A percentile compares a stretch with the other conserved stretches of the same genome.
phyloP scores from a whole-genome alignment of 2,113 vertebrate species.

The Paradoxurus hermaphroditus region DNA sequence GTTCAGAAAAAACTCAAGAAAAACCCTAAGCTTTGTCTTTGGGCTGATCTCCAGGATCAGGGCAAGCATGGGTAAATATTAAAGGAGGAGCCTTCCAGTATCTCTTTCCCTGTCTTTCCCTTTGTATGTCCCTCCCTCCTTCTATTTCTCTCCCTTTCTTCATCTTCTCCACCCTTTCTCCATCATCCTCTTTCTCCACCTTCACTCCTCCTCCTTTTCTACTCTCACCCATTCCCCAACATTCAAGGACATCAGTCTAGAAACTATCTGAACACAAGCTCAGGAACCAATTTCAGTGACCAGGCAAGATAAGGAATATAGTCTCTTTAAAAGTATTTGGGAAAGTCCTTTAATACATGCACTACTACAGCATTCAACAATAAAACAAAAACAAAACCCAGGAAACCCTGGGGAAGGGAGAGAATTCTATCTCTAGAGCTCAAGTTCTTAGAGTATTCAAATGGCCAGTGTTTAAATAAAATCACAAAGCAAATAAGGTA shows the following conservation, averaged over 20 bases:
- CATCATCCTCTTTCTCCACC: neutral
- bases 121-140: neutral
- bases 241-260: neutral
- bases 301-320: neutral
- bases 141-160: neutral
- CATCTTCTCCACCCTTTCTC: neutral
- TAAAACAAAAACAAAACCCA: neutral
- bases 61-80: no score
- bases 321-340: neutral
- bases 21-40: neutral
- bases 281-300: neutral
- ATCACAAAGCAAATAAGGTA: neutral
- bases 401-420: neutral
- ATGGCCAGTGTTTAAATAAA: neutral
- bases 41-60: neutral
- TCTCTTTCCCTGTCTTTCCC: neutral
- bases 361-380: neutral
- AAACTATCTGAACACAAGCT: neutral
- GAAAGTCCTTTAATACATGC: neutral
- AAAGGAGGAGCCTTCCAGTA: neutral
- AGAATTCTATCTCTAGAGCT: neutral
- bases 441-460: neutral
- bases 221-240: accelerated
- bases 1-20: neutral
- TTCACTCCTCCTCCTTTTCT: no score